These are phyloP conservation scores for Gadus chalcogrammus DNA, from an alignment of 2,113 vertebrate genomes.

Conservation along the genomic window DNA sequence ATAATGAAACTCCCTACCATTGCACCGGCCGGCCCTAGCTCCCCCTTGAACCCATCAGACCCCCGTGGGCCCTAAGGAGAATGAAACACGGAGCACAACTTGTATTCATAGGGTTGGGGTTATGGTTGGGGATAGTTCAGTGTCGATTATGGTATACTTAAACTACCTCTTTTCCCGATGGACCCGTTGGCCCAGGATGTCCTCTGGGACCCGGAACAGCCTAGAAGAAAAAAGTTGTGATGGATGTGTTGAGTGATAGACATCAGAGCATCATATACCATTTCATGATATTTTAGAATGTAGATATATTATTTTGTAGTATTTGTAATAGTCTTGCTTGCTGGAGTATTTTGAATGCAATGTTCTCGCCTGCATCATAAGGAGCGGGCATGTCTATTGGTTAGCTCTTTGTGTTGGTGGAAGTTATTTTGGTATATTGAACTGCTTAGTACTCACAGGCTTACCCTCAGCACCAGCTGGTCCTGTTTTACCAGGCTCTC, in stretches of 20 bases:
- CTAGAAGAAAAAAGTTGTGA: slow-evolving; percentile 56
- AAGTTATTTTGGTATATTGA: slow-evolving; percentile 74
- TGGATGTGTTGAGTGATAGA: neutral
- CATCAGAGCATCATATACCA: neutral
- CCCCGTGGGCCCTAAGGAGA: slow-evolving; percentile 78
- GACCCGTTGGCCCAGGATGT: slow-evolving; percentile 78
- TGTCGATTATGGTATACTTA: neutral
- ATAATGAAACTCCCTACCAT: slow-evolving; percentile 75
- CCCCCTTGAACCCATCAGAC: slow-evolving; percentile 83
- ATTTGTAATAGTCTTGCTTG: too few species aligned
- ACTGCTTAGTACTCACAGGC: slow-evolving; percentile 99
- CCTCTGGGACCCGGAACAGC: slow-evolving; percentile 83
- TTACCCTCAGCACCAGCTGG: slow-evolving; percentile 98
- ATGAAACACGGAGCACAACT: slow-evolving; percentile 28
- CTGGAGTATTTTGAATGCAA: too few species aligned
- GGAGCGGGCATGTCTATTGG: too few species aligned
- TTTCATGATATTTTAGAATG: slow-evolving; percentile 22
- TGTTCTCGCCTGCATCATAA: too few species aligned
- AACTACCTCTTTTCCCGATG: slow-evolving; percentile 81
- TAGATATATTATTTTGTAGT: neutral
- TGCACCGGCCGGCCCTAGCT: slow-evolving; percentile 80
- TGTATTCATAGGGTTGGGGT: neutral
- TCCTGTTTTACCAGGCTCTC: slow-evolving; percentile 83
- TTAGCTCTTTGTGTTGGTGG: slow-evolving; percentile 14
- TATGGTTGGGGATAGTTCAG: neutral